Evolutionary conservation across 2,888 invertebrate species (phyloP).

Genomic region (Rhagium mordax): DNA sequence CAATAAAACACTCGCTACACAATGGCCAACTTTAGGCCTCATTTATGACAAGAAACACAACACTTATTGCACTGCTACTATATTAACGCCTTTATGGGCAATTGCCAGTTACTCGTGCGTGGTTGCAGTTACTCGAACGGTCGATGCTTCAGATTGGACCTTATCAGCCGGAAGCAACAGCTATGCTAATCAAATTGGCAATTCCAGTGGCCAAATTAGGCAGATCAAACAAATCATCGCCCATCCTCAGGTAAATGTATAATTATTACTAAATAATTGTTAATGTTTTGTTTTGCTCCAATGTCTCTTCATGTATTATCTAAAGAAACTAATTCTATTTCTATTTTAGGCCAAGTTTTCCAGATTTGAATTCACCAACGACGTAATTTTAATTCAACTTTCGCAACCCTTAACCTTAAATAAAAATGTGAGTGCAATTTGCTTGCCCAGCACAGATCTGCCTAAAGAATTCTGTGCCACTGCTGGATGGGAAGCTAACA

Average conservation of each 20-base stretch:
- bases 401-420: conserved; percentile 71
- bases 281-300: neutral
- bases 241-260: conserved; percentile 71
- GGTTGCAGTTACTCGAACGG: conserved; percentile 38
- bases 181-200: conserved; percentile 56
- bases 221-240: conserved; percentile 70
- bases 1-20: conserved; percentile 69
- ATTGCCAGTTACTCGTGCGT: conserved; percentile 72
- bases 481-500: conserved; percentile 75
- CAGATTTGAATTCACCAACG: conserved; percentile 74
- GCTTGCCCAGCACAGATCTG: conserved; percentile 73
- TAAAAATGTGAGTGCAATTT: conserved; percentile 73
- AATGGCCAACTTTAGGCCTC: conserved; percentile 75
- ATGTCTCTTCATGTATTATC: no score
- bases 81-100: conserved; percentile 71
- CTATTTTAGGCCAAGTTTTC: conserved; percentile 71
- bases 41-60: conserved; percentile 69
- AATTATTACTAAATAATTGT: neutral
- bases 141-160: conserved; percentile 58
- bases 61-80: conserved; percentile 71
- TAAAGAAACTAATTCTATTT: conserved; percentile 12
- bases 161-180: conserved; percentile 66
- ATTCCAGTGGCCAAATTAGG: conserved; percentile 63
- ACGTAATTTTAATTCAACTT: conserved; percentile 74
- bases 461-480: conserved; percentile 73